Conservation (phyloP, 1,140 invertebrate genomes). For the Halictus rubicundus region DNA sequence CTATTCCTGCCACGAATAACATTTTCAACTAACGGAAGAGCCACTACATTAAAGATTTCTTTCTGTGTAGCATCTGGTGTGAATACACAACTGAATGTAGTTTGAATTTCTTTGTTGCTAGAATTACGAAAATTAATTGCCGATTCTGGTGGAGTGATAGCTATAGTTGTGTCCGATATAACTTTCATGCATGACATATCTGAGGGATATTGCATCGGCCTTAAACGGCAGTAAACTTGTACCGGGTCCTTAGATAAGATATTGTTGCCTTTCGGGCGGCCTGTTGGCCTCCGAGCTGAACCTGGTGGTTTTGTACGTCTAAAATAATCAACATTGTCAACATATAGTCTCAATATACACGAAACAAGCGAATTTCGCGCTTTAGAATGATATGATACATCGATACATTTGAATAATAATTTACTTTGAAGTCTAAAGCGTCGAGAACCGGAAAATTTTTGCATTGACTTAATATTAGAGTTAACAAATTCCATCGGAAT, state of each 20-base stretch:
- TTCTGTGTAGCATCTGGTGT: constrained; percentile 88
- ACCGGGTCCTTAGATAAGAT: constrained; percentile 84
- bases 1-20: constrained; percentile 92
- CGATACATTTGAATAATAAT: too few relatives aligned
- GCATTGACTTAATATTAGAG: background rate
- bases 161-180: constrained; percentile 85
- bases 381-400: too few relatives aligned
- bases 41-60: constrained; percentile 92
- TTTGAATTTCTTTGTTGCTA: constrained; percentile 86
- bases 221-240: constrained; percentile 91
- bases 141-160: constrained; percentile 85
- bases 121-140: constrained; percentile 83
- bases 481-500: background rate
- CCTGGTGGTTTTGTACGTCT: constrained; percentile 72
- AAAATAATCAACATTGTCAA: constrained; percentile 44
- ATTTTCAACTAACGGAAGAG: constrained; percentile 91
- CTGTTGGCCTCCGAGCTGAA: constrained; percentile 67
- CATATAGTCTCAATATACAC: background rate
- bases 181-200: constrained; percentile 88
- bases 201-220: constrained; percentile 86
- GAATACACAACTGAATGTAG: constrained; percentile 93
- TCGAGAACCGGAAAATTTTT: too few relatives aligned
- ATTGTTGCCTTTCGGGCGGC: constrained; percentile 64
- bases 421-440: too few relatives aligned
- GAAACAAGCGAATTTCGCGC: background rate